These are phyloP conservation scores for Holothuria leucospilota DNA, from an alignment of 53 echinoderm and acorn worm species.

Conservation along the genomic window DNA sequence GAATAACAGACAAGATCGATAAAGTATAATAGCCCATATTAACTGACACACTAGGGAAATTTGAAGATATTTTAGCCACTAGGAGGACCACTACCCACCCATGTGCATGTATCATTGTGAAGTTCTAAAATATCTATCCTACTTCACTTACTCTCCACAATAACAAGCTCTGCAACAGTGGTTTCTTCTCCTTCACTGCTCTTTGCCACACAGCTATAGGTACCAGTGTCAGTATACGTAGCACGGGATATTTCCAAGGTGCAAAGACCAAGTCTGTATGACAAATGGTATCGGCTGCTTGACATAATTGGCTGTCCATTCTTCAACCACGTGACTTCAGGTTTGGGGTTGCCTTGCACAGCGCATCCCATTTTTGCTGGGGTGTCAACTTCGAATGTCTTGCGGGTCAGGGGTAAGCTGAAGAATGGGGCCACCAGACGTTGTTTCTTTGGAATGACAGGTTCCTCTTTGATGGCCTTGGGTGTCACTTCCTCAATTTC, in stretches of 20 bases:
- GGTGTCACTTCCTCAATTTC: constrained; percentile 49
- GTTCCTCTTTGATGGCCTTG: neutral
- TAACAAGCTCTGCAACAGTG: constrained; percentile 87
- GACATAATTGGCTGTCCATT: constrained; percentile 78
- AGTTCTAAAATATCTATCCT: neutral
- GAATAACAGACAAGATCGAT: too few relatives aligned
- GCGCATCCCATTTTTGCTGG: constrained; percentile 86
- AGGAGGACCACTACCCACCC: too few relatives aligned
- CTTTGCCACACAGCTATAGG: constrained; percentile 79
- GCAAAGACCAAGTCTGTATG: constrained; percentile 83
- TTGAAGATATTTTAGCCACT: too few relatives aligned
- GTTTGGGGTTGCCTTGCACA: constrained; percentile 87
- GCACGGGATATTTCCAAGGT: constrained; percentile 73
- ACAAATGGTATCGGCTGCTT: constrained; percentile 73
- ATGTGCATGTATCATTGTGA: too few relatives aligned
- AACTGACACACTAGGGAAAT: too few relatives aligned
- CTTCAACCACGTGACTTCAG: constrained; percentile 87
- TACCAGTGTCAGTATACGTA: constrained; percentile 81
- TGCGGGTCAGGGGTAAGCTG: constrained; percentile 99
- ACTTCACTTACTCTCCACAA: constrained; percentile 79
- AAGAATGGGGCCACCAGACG: constrained; percentile 77
- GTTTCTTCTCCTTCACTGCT: constrained; percentile 84
- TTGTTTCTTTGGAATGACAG: neutral
- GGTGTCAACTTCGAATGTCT: constrained; percentile 80
- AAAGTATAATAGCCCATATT: too few relatives aligned